A percentile compares a stretch with the other conserved stretches of the same genome.
Conservation (phyloP, 2,888 invertebrate species). For the Xiphydria camelus region DNA sequence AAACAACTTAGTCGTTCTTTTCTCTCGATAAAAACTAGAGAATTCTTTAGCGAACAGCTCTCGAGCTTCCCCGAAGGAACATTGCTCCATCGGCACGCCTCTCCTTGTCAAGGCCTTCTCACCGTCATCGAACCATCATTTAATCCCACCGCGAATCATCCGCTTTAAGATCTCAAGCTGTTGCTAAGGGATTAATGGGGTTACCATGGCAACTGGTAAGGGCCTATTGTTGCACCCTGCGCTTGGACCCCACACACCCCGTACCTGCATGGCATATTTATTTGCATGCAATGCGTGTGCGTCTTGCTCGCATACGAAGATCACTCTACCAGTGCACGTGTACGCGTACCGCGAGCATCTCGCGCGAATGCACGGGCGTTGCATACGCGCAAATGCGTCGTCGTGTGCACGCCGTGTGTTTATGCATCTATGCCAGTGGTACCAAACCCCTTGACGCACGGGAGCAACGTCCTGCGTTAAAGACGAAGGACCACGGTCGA, state of each 20-base stretch:
- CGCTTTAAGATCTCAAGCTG: conserved; percentile 58
- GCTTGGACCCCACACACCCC: conserved; percentile 27
- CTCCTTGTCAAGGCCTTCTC: conserved; percentile 17
- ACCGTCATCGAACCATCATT: background rate
- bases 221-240: conserved; percentile 57
- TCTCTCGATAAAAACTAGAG: no score
- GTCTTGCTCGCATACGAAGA: background rate
- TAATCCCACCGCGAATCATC: conserved; percentile 19
- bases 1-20: no score
- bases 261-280: conserved; percentile 53
- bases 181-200: conserved; percentile 58
- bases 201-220: conserved; percentile 53
- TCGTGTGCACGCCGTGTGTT: conserved; percentile 29
- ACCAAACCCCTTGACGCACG: conserved; percentile 47
- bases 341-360: background rate
- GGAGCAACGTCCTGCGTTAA: conserved; percentile 55
- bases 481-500: conserved; percentile 49
- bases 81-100: no score
- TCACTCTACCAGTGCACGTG: conserved; percentile 21
- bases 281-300: conserved; percentile 46
- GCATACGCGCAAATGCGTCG: conserved; percentile 1
- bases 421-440: conserved; percentile 58
- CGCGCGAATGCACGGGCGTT: conserved; percentile 4
- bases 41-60: no score
- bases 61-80: no score